Percentiles rank a stretch among this genome's conserved stretches.
phyloP scores from a whole-genome alignment of 2,113 vertebrate species.

The Campylomormyrus tamandua region DNA sequence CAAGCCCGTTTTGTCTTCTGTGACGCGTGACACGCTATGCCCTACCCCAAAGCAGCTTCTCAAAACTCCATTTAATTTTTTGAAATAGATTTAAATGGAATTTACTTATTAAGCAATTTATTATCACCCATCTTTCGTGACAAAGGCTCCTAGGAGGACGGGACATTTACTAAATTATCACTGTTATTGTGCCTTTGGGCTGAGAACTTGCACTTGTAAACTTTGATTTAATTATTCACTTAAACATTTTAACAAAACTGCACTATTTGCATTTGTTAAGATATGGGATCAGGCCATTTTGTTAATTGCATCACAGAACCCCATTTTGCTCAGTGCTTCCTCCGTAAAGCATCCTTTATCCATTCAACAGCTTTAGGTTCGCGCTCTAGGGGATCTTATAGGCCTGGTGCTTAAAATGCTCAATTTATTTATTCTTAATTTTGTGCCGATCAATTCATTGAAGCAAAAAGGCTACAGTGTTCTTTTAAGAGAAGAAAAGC shows the following conservation, averaged over 20 bases:
- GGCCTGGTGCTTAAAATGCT: slow-evolving; percentile 93
- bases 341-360: slow-evolving; percentile 89
- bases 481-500: slow-evolving; percentile 98
- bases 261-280: slow-evolving; percentile 99
- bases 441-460: slow-evolving; percentile 99
- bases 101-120: slow-evolving; percentile 68
- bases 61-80: slow-evolving; percentile 71
- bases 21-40: slow-evolving; percentile 41
- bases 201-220: slow-evolving; percentile 86
- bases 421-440: slow-evolving; percentile 99
- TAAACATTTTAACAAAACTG: slow-evolving; percentile 99
- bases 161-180: slow-evolving; percentile 85
- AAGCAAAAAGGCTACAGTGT: slow-evolving; percentile 99
- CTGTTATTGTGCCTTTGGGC: slow-evolving; percentile 79
- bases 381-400: slow-evolving; percentile 97
- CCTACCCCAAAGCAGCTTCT: slow-evolving; percentile 30
- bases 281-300: slow-evolving; percentile 96
- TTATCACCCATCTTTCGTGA: slow-evolving; percentile 56
- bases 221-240: slow-evolving; percentile 97
- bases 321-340: slow-evolving; percentile 84
- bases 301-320: slow-evolving; percentile 96
- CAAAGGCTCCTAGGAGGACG: slow-evolving; percentile 63
- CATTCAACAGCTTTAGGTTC: slow-evolving; percentile 93
- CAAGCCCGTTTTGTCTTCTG: background rate
- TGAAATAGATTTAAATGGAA: slow-evolving; percentile 81